Evolutionary conservation across 1,140 invertebrate genomes (phyloP), one percentile per base, ranked within the genome.

Genomic region (Pararge aegeria): DNA sequence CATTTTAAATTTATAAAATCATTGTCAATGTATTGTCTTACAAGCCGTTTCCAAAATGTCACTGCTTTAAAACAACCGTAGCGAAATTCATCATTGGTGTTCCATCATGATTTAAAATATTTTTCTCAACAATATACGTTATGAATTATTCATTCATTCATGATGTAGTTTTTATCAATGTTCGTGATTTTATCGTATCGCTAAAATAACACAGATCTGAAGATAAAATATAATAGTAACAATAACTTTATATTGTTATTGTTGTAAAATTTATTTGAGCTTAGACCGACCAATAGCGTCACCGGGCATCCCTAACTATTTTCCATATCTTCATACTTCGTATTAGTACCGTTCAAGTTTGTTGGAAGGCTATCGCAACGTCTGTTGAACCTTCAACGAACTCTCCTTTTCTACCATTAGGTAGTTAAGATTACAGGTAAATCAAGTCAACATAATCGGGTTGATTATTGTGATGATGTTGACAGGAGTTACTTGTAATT

Each of bases 121-220:
- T 60, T 51, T 27, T 52, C 12, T 19, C 38, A 4, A 29, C 38
- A 27, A 30, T 40, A 62, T 30, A 29, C 40, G 16, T 42, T 46
- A 63, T 56, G 54, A 63, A 56, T 56, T 56, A 57, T 57, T 58
- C 55, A 57, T 64, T 57, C 55, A 64, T 51, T 49, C 44, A 49
- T 24, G 15, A 54, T 38, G 16, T 9, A 7, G n/a, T 21, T 13
- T 38, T 64, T 64, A 64, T 64, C 55, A 15, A 57, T 15, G 20
- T 24, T 30, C 21, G 50, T 49, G 13, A 38, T 34, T 38, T 38
- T 54, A 57, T 57, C 38, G 34, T 20, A 53, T 19, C 40, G 51
- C 50, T 54, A 60, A 53, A 60, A 49, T 48, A 51, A 42, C 21
- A 44, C 13, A 38, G 58, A 61, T 61, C 30, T 12, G 13, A 37